Evolutionary conservation across 1,140 invertebrate species (phyloP).

Genomic region (Drosophila willistoni): DNA sequence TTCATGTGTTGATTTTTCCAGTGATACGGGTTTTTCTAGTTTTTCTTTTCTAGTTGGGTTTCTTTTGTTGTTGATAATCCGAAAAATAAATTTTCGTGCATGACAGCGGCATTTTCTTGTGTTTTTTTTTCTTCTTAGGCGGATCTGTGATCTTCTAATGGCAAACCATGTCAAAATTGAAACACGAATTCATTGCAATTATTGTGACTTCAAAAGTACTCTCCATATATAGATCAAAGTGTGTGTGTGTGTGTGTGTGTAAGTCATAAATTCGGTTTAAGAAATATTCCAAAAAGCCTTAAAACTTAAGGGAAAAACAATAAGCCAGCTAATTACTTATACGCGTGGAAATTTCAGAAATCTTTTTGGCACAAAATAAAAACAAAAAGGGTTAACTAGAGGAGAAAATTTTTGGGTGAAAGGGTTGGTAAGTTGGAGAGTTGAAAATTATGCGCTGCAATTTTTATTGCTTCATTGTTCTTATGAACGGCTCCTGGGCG

Average conservation of each 20-base stretch:
- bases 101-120: slow-evolving; percentile 57
- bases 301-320: slow-evolving; percentile 50
- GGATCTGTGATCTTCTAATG: slow-evolving; percentile 1
- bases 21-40: neutral
- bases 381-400: slow-evolving; percentile 59
- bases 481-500: slow-evolving; percentile 31
- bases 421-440: neutral
- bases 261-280: neutral
- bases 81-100: slow-evolving; percentile 62
- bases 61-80: slow-evolving; percentile 43
- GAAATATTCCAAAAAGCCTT: neutral
- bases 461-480: slow-evolving; percentile 81
- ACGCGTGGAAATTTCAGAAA: slow-evolving; percentile 71
- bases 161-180: neutral
- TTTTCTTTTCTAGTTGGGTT: neutral
- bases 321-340: slow-evolving; percentile 78
- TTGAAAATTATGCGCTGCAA: slow-evolving; percentile 79
- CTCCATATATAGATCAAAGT: neutral
- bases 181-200: slow-evolving; percentile 26
- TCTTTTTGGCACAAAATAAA: slow-evolving; percentile 22
- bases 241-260: neutral
- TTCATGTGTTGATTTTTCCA: slow-evolving; percentile 65
- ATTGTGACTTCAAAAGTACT: slow-evolving; percentile 36
- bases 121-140: neutral
- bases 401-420: neutral